Percentiles rank a stretch among this genome's conserved stretches.
phyloP scores from a whole-genome alignment of 2,113 vertebrate species.

The Xiphophorus maculatus region DNA sequence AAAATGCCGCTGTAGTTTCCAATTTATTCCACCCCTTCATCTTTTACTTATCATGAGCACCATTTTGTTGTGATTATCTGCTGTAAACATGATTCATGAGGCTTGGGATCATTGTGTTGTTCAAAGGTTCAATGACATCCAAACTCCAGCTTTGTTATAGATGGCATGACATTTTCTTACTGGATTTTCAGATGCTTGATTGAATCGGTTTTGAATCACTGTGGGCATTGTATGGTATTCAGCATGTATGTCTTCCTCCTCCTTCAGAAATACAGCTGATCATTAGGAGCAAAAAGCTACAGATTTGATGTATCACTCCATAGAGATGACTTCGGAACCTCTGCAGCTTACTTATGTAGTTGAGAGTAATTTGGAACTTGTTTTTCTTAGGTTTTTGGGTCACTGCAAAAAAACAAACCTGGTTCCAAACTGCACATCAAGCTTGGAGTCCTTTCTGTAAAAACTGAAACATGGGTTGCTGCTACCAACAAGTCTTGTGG shows the following conservation, averaged over 20 bases:
- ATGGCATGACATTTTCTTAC: neutral
- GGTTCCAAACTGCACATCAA: too few relatives aligned
- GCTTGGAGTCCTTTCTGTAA: too few relatives aligned
- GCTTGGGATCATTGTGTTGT: too few relatives aligned
- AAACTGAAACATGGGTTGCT: too few relatives aligned
- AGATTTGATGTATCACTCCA: neutral
- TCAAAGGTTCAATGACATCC: too few relatives aligned
- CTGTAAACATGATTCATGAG: too few relatives aligned
- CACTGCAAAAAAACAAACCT: neutral
- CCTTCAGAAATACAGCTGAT: neutral
- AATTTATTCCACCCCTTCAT: neutral
- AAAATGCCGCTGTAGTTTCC: too few relatives aligned
- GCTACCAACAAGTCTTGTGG: too few relatives aligned
- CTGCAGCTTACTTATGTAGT: neutral
- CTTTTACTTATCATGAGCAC: neutral
- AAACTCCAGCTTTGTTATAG: too few relatives aligned
- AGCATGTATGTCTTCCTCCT: neutral
- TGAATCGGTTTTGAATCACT: neutral
- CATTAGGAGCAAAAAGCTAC: neutral
- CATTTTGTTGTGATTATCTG: neutral
- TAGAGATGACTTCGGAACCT: too few relatives aligned
- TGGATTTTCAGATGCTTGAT: neutral
- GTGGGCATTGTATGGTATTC: neutral
- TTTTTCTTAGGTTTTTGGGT: neutral
- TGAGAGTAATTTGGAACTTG: neutral